Evolutionary conservation across 2,797 vertebrate species (phyloP).

Genomic region (Octomys mimax): DNA sequence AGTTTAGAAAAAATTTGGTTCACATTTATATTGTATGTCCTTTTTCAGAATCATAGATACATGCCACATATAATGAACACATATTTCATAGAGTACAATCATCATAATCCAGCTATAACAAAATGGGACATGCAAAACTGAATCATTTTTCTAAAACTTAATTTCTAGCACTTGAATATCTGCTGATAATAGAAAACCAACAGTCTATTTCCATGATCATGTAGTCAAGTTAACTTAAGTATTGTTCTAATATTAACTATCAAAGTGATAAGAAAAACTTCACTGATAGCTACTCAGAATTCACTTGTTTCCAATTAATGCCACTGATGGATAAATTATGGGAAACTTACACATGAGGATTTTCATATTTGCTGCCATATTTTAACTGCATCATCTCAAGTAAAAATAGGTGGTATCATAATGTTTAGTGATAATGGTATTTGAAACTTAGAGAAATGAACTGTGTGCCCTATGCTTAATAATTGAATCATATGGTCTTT

Average conservation of each 20-base stretch:
- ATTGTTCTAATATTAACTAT: slow-evolving; percentile 50
- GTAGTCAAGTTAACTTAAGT: neutral
- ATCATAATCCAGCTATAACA: neutral
- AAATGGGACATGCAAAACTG: neutral
- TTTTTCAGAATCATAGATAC: neutral
- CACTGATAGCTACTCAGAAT: slow-evolving; percentile 34
- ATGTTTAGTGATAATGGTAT: slow-evolving; percentile 13
- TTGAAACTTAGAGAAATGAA: neutral
- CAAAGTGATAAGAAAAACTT: neutral
- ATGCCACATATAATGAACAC: neutral
- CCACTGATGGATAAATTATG: neutral
- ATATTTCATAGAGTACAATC: neutral
- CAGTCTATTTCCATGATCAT: neutral
- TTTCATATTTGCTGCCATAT: neutral
- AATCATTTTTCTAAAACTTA: slow-evolving; percentile 8
- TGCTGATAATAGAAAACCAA: neutral
- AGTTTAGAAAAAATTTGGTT: neutral
- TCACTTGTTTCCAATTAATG: slow-evolving; percentile 1
- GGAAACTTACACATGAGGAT: neutral
- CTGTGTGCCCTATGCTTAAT: neutral
- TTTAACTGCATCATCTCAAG: neutral
- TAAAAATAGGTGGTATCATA: neutral
- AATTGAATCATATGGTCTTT: neutral
- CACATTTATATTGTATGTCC: neutral
- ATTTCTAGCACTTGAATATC: neutral